Percentiles rank a stretch among this genome's conserved stretches.
Evolutionary conservation across 2,888 invertebrate genomes (phyloP).

Genomic region (Chymomyza caudatula): DNA sequence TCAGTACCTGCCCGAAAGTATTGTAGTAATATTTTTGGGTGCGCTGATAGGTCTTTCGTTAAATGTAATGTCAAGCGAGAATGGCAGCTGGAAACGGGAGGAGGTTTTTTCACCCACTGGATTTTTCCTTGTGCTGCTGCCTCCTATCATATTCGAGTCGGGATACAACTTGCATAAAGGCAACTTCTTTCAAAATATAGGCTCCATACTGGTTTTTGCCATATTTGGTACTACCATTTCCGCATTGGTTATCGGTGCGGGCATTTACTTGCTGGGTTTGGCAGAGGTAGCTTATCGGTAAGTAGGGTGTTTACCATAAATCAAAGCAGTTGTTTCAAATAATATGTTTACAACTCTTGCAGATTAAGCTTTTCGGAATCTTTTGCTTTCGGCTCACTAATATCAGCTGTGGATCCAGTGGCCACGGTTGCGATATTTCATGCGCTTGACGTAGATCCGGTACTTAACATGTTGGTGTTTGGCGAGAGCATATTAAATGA

Average conservation of each 20-base stretch:
- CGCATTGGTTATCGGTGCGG: constrained; percentile 97
- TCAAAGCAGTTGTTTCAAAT: neutral
- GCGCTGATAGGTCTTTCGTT: constrained; percentile 94
- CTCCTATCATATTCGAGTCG: constrained; percentile 99
- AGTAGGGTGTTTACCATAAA: constrained; percentile 10
- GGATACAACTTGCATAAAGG: constrained; percentile 99
- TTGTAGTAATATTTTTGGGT: constrained; percentile 97
- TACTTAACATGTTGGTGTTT: constrained; percentile 99
- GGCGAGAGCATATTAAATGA: constrained; percentile 92
- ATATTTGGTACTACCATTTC: constrained; percentile 98
- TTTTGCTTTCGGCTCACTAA: constrained; percentile 97
- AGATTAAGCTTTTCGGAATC: constrained; percentile 96
- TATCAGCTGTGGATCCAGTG: constrained; percentile 99
- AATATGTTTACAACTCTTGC: constrained; percentile 77
- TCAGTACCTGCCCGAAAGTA: constrained; percentile 97
- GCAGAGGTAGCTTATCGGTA: constrained; percentile 92
- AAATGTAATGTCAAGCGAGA: constrained; percentile 90
- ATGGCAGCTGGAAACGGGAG: constrained; percentile 97
- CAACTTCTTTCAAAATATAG: constrained; percentile 97
- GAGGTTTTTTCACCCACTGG: constrained; percentile 99
- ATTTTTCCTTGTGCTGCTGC: constrained; percentile 96
- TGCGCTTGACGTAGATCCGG: constrained; percentile 96
- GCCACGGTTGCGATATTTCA: constrained; percentile 99
- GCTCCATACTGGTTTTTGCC: constrained; percentile 98
- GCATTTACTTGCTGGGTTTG: constrained; percentile 95